Evolutionary conservation across 1,140 invertebrate genomes (phyloP).

Genomic region (Orius laevigatus): DNA sequence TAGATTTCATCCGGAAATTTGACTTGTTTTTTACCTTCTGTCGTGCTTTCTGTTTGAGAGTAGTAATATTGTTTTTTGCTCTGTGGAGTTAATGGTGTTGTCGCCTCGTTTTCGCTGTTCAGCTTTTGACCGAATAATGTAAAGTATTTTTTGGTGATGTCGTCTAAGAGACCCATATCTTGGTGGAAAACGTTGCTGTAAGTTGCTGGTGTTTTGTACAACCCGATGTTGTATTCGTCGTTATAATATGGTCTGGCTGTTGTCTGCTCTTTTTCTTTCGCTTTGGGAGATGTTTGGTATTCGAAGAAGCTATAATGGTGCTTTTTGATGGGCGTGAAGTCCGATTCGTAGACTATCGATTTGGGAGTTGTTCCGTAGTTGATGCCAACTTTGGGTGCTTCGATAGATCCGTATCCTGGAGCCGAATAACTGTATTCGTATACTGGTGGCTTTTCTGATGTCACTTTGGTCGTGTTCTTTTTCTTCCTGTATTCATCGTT

Average conservation of each 20-base stretch:
- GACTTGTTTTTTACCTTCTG: slow-evolving; percentile 27
- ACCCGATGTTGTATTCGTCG: neutral
- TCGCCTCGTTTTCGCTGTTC: slow-evolving; percentile 23
- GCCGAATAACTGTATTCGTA: slow-evolving; percentile 23
- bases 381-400: slow-evolving; percentile 16
- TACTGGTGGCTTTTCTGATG: slow-evolving; percentile 21
- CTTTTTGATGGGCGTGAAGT: slow-evolving; percentile 8
- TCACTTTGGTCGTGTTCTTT: neutral
- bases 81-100: slow-evolving; percentile 32
- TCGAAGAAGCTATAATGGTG: slow-evolving; percentile 9
- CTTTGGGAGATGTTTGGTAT: slow-evolving; percentile 12
- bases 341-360: slow-evolving; percentile 5
- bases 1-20: slow-evolving; percentile 17
- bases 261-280: neutral
- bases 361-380: slow-evolving; percentile 13
- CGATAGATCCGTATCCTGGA: slow-evolving; percentile 19
- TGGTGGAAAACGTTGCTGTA: slow-evolving; percentile 30
- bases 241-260: neutral
- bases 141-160: slow-evolving; percentile 59
- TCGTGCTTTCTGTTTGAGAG: slow-evolving; percentile 19
- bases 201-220: neutral
- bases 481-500: slow-evolving; percentile 3
- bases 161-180: slow-evolving; percentile 49
- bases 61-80: slow-evolving; percentile 21
- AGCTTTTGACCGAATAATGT: slow-evolving; percentile 58